Percentiles rank a stretch among this genome's conserved stretches.
Evolutionary conservation across 2,113 vertebrate genomes (phyloP).

Genomic region (Pseudorectes ferrugineus): DNA sequence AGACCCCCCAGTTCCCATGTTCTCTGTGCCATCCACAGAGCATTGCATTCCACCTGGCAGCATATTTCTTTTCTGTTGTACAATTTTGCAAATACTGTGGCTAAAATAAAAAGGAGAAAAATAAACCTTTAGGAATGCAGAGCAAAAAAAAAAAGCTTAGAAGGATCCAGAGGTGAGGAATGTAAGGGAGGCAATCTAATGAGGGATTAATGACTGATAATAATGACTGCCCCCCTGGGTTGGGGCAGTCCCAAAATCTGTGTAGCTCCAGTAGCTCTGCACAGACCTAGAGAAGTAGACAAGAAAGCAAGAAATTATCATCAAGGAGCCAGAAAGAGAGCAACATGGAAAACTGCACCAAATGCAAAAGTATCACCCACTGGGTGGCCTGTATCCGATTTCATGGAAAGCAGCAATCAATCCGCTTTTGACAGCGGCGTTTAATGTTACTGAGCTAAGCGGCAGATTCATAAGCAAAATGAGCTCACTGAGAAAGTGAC

Average conservation of each 20-base stretch:
- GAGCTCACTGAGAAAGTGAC: not conserved
- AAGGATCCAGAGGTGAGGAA: not conserved
- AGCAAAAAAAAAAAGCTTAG: not conserved
- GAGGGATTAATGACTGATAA: not conserved
- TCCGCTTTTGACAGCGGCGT: not conserved
- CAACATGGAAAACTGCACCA: not conserved
- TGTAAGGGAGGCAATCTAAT: not conserved
- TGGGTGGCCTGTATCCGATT: not conserved
- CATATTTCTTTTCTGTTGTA: not conserved
- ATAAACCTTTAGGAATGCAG: not conserved
- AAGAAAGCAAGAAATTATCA: not conserved
- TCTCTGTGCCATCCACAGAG: not conserved
- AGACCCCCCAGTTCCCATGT: not conserved
- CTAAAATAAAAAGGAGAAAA: not conserved
- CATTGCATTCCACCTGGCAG: not conserved
- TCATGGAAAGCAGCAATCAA: not conserved
- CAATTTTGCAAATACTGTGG: not conserved
- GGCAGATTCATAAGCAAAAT: not conserved
- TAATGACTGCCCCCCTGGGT: too few species aligned
- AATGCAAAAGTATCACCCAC: not conserved
- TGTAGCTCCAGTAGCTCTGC: not conserved
- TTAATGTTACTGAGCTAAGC: not conserved
- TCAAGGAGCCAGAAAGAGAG: not conserved
- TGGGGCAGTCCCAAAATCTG: not conserved
- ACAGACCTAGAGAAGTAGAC: not conserved